Evolutionary conservation across 92 coral and sea anemone genomes (phyloP).

Genomic region (Parazoanthus darwini): DNA sequence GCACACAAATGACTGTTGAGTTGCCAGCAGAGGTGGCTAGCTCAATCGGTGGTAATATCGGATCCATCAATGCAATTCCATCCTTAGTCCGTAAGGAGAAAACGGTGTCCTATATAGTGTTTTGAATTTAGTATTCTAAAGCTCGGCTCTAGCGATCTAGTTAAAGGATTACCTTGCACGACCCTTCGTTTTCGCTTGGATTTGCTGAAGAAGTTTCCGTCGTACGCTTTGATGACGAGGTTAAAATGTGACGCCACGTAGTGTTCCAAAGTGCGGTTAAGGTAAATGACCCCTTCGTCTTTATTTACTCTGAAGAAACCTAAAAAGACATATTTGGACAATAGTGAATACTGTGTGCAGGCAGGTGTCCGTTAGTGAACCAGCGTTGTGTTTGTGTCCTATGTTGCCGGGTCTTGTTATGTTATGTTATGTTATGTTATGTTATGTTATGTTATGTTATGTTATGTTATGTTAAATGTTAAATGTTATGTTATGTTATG

Average conservation of each 20-base stretch:
- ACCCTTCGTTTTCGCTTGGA: constrained; percentile 43
- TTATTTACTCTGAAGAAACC: constrained; percentile 63
- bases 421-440: too few relatives aligned
- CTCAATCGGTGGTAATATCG: too few relatives aligned
- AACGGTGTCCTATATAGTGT: not conserved
- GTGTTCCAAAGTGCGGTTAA: constrained; percentile 49
- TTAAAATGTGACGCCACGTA: constrained; percentile 40
- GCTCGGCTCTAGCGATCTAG: not conserved
- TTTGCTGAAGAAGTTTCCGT: constrained; percentile 32
- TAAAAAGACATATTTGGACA: constrained; percentile 9
- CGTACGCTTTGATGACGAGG: constrained; percentile 55
- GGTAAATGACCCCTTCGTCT: constrained; percentile 48
- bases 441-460: too few relatives aligned
- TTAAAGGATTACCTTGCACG: not conserved
- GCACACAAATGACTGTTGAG: too few relatives aligned
- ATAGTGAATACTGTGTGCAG: too few relatives aligned
- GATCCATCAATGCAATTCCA: not conserved
- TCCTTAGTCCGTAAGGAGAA: not conserved
- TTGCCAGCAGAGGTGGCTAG: too few relatives aligned
- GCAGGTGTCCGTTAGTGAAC: too few relatives aligned
- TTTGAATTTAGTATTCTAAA: too few relatives aligned
- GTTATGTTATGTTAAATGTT: too few relatives aligned
- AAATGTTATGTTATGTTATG: too few relatives aligned
- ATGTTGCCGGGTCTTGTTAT: too few relatives aligned
- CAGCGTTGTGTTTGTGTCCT: too few relatives aligned